Base-by-base conservation (phyloP, 2,888 invertebrate species). In the Pseudococcus jackbeardsleyi region DNA sequence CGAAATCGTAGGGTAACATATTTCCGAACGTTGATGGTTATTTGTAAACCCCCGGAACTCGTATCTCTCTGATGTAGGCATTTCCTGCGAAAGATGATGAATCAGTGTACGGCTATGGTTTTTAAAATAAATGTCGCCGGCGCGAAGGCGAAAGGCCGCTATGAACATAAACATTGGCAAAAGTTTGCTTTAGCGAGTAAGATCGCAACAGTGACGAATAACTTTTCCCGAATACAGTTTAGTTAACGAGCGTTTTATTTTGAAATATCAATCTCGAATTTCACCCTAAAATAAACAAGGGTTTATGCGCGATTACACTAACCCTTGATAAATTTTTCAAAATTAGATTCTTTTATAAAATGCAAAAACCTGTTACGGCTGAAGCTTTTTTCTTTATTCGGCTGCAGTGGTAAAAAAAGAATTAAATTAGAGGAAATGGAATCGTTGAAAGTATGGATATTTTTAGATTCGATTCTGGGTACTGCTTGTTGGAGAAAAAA, bases 301-400 rank as follows among this genome's bases (percentile, higher is more conserved):
- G 88, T 88, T 88, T 88, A 88, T 88, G 88, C 88, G 82, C 88
- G 88, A 88, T 88, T 88, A 88, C 77, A 79, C 79, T 79, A 79
- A 88, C 88, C 88, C 88, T 88, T 88, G 82, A 88, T 79, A 88
- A 88, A 88, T 88, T 88, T 88, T 88, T 88, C 59, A 88, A 88
- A 88, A 88, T 88, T 82, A 82, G 42, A 82, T 82, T 82, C 79
- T 82, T 82, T 82, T 82, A 46, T 82, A 46, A 82, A 82, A 82
- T 42, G 79, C 79, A 82, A 82, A 82, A 82, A 82, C 79, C 79
- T 82, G 79, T 82, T 82, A 82, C 79, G 39, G 79, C 79, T 11
- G 19, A 46, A 82, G 46, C 46, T 33, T 82, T 82, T 42, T 68
- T 42, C 42, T 42, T 26, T 26, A 72, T 64, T 64, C 64, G 5